A percentile compares a stretch with the other conserved stretches of the same genome.
phyloP scores from a whole-genome alignment of 2,797 vertebrate genomes.

The Mus minutoides region DNA sequence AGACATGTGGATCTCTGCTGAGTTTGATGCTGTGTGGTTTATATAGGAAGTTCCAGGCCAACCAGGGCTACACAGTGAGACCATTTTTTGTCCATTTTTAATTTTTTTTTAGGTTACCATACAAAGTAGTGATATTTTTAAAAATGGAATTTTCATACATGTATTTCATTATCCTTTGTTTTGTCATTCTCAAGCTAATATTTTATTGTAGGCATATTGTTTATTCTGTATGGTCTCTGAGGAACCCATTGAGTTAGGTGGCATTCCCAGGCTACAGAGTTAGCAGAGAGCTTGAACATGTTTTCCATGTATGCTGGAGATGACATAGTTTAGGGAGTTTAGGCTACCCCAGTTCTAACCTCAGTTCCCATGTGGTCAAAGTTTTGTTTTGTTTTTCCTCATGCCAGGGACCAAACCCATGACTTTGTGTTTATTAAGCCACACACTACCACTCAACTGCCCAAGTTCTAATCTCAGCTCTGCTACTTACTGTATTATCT shows the following conservation, averaged over 20 bases:
- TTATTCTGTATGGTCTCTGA: neutral
- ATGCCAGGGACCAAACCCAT: neutral
- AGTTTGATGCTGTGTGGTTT: too few species aligned
- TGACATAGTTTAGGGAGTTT: neutral
- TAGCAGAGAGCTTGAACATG: neutral
- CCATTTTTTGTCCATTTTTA: neutral
- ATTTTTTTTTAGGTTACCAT: neutral
- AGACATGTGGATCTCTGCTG: too few species aligned
- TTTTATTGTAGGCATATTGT: neutral
- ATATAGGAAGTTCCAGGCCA: neutral
- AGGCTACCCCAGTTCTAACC: neutral
- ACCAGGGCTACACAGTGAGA: neutral
- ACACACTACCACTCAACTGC: neutral
- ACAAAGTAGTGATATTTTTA: neutral
- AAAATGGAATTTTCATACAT: neutral
- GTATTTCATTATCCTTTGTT: neutral
- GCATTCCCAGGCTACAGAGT: neutral
- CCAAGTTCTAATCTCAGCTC: slow-evolving; percentile 11
- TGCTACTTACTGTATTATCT: neutral
- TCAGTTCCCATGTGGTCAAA: neutral
- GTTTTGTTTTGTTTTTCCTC: neutral
- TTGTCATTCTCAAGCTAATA: neutral
- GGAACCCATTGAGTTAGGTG: neutral
- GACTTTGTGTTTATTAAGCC: neutral
- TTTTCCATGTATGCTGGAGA: neutral